Conservation (phyloP, 2,113 vertebrate genomes). For the Cheilinus undulatus region DNA sequence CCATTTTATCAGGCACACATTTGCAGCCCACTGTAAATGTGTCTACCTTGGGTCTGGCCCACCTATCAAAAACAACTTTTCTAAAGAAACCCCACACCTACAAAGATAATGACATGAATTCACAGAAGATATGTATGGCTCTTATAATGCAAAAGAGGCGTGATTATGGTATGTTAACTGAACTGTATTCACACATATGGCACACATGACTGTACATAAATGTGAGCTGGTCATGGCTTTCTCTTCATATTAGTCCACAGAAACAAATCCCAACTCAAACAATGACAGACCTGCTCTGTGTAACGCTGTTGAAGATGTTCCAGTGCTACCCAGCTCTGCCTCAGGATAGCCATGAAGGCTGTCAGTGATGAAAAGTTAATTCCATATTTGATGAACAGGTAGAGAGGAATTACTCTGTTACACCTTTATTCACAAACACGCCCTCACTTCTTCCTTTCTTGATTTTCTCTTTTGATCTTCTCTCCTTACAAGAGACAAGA, state of each 20-base stretch:
- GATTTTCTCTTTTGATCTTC: neutral
- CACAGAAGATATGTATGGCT: neutral
- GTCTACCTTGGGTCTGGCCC: too few relatives aligned
- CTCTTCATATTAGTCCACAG: neutral
- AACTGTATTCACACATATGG: neutral
- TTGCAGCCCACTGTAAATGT: too few relatives aligned
- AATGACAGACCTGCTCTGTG: neutral
- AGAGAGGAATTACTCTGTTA: neutral
- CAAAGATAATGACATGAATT: neutral
- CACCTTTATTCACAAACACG: constrained; percentile 3
- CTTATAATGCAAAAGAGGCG: neutral
- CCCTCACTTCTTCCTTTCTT: constrained; percentile 8
- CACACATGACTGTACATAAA: neutral
- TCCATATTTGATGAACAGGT: constrained; percentile 19
- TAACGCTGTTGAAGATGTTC: neutral
- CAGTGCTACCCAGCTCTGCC: neutral
- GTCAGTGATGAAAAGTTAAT: constrained; percentile 30
- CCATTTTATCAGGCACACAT: too few relatives aligned
- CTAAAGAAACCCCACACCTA: neutral
- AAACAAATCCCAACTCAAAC: neutral
- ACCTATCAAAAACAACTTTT: neutral
- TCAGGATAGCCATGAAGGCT: neutral
- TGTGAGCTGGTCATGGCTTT: neutral
- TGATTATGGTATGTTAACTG: neutral
- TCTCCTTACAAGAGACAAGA: neutral